These are phyloP conservation scores for Sparus aurata DNA, from an alignment of 2,797 vertebrate genomes.

Conservation along the genomic window DNA sequence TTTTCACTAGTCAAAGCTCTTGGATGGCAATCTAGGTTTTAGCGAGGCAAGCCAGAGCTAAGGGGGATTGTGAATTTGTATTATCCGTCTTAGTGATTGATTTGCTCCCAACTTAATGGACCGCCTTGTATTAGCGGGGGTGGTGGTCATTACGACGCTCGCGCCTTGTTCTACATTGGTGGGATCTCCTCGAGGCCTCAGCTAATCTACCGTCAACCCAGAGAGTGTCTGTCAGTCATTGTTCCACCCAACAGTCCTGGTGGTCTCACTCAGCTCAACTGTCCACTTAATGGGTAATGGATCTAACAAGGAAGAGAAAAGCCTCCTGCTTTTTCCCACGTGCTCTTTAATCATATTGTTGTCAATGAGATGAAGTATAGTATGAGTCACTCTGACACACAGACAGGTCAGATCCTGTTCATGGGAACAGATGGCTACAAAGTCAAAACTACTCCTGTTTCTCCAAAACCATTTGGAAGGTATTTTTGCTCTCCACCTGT, in stretches of 20 bases:
- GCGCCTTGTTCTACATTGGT: conserved; percentile 60
- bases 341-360: conserved; percentile 51
- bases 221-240: conserved; percentile 43
- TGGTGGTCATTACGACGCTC: conserved; percentile 32
- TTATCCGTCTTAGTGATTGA: conserved; percentile 75
- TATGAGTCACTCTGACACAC: conserved; percentile 50
- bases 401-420: conserved; percentile 57
- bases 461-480: conserved; percentile 48
- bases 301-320: conserved; percentile 37
- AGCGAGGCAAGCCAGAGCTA: conserved; percentile 42
- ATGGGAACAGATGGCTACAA: conserved; percentile 39
- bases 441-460: conserved; percentile 11
- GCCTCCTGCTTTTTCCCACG: conserved; percentile 26
- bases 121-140: conserved; percentile 36
- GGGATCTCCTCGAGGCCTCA: conserved; percentile 59
- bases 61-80: conserved; percentile 52
- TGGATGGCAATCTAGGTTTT: conserved; percentile 64
- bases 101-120: conserved; percentile 60
- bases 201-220: conserved; percentile 41
- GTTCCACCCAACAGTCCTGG: conserved; percentile 44
- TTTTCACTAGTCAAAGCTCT: conserved; percentile 26
- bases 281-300: conserved; percentile 44
- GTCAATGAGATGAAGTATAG: conserved; percentile 48
- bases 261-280: conserved; percentile 62
- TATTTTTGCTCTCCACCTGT: conserved; percentile 45